A percentile compares a stretch with the other conserved stretches of the same genome.
Conservation (phyloP, 2,888 invertebrate species). For the Hirtodrosophila histrioides region DNA sequence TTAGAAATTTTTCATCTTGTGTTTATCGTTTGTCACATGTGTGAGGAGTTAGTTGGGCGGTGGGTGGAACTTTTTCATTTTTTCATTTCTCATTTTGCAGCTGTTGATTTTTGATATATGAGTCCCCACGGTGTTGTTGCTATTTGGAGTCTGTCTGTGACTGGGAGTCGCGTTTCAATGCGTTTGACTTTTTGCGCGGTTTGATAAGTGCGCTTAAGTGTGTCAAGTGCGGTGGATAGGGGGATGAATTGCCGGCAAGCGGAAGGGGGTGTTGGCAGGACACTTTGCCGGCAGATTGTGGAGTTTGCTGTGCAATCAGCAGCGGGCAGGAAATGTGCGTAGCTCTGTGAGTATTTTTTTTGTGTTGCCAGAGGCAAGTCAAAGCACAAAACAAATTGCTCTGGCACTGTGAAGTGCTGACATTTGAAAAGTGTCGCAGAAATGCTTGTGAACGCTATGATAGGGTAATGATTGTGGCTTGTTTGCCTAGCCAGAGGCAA, state of each 20-base stretch:
- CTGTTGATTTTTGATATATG: constrained; percentile 78
- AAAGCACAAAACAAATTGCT: constrained; percentile 44
- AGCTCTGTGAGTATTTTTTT: constrained; percentile 44
- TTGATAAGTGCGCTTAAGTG: constrained; percentile 65
- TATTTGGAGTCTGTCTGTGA: constrained; percentile 53
- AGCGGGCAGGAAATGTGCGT: constrained; percentile 67
- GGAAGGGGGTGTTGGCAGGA: background rate
- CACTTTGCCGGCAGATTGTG: background rate
- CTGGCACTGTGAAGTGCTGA: constrained; percentile 39
- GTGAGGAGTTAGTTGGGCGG: constrained; percentile 18
- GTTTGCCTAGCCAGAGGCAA: background rate
- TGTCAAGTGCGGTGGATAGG: constrained; percentile 51
- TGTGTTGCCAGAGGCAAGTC: constrained; percentile 43
- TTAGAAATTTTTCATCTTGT: constrained; percentile 58
- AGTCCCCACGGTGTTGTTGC: constrained; percentile 68
- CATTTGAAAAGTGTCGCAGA: constrained; percentile 44
- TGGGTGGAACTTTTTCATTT: constrained; percentile 11
- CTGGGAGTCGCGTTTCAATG: constrained; percentile 67
- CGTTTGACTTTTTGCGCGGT: constrained; percentile 68
- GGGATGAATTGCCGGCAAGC: constrained; percentile 18
- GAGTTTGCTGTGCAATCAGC: constrained; percentile 64
- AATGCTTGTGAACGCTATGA: constrained; percentile 45
- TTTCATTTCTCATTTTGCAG: constrained; percentile 42
- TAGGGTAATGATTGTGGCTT: constrained; percentile 44
- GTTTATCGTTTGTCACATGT: constrained; percentile 77